Evolutionary conservation across 2,113 vertebrate species (phyloP).

Genomic region (Pelecanoides urinatrix): DNA sequence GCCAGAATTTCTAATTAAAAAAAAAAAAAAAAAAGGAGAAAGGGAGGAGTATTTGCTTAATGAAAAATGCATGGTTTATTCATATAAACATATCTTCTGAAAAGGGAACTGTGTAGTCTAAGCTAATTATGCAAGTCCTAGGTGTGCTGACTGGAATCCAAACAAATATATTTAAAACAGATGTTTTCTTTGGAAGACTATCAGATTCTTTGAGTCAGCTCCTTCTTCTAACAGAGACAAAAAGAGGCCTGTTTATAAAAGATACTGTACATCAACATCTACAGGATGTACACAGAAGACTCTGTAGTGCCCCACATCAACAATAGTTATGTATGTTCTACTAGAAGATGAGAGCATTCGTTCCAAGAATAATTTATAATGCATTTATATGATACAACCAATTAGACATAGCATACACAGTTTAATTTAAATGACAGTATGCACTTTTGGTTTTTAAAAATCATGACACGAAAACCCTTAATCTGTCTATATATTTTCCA

Average conservation of each 20-base stretch:
- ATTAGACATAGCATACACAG: neutral
- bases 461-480: neutral
- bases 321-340: neutral
- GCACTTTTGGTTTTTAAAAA: neutral
- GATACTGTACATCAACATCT: neutral
- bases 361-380: neutral
- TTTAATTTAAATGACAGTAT: neutral
- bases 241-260: conserved; percentile 19
- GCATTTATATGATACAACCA: neutral
- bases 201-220: conserved; percentile 58
- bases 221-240: conserved; percentile 56
- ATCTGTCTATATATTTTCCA: neutral
- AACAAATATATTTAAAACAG: conserved; percentile 73
- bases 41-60: conserved; percentile 31
- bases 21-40: neutral
- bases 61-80: conserved; percentile 71
- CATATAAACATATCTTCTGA: conserved; percentile 68
- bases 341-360: neutral
- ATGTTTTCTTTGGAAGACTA: conserved; percentile 75
- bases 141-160: conserved; percentile 66
- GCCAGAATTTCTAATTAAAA: neutral
- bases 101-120: conserved; percentile 71
- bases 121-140: conserved; percentile 72
- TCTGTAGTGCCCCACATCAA: neutral
- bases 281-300: neutral